A percentile compares a stretch with the other conserved stretches of the same genome.
Evolutionary conservation across 1,140 invertebrate species (phyloP).

Genomic region (Dreissena rostriformis): DNA sequence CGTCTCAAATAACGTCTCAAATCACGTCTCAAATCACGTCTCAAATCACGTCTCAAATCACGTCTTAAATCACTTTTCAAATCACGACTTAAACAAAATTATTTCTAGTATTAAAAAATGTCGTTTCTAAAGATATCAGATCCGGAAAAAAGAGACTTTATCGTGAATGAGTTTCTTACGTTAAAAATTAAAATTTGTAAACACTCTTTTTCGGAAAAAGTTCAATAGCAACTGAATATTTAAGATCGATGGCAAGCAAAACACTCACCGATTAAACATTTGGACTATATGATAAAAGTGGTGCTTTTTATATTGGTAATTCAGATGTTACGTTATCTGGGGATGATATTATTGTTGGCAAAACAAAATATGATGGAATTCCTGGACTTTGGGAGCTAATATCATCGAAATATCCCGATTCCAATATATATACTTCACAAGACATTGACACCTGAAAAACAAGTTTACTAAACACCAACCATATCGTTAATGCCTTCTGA

Average conservation of each 20-base stretch:
- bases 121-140: too few relatives aligned
- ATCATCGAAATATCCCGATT: background rate
- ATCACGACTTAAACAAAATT: too few relatives aligned
- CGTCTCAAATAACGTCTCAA: too few relatives aligned
- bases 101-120: too few relatives aligned
- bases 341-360: background rate
- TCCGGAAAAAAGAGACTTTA: too few relatives aligned
- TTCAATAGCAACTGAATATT: background rate
- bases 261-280: background rate
- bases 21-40: too few relatives aligned
- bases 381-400: background rate
- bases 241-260: background rate
- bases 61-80: too few relatives aligned
- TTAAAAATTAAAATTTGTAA: too few relatives aligned
- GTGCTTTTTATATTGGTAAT: background rate
- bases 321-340: background rate
- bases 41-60: too few relatives aligned
- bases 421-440: background rate
- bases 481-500: background rate
- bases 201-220: background rate
- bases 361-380: background rate
- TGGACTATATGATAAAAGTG: background rate
- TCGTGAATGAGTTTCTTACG: too few relatives aligned
- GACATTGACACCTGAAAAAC: background rate
- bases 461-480: background rate